Evolutionary conservation across 2,113 vertebrate species (phyloP).

Genomic region (Osmerus eperlanus): DNA sequence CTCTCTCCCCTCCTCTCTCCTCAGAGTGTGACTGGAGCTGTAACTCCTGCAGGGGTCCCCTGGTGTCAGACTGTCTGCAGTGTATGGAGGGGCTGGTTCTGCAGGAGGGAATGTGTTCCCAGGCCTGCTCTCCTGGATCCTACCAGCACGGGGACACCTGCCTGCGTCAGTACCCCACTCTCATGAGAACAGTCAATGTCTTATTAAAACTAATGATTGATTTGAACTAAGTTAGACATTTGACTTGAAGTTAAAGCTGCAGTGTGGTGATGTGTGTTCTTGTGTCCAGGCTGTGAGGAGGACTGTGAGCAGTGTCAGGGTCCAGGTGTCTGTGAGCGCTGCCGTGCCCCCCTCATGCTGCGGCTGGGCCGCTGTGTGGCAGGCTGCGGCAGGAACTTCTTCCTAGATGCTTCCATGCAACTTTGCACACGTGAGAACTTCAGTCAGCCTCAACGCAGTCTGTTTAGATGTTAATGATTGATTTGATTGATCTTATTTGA

Average conservation of each 20-base stretch:
- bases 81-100: constrained; percentile 88
- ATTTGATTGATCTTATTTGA: neutral
- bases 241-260: too few species aligned
- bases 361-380: constrained; percentile 73
- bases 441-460: too few species aligned
- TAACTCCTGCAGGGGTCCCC: constrained; percentile 82
- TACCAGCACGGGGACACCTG: constrained; percentile 78
- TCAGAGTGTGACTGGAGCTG: constrained; percentile 97
- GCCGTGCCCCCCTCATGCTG: constrained; percentile 72
- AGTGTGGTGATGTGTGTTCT: neutral
- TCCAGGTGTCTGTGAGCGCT: constrained; percentile 71
- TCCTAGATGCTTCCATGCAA: constrained; percentile 55
- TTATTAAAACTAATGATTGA: too few species aligned
- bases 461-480: neutral
- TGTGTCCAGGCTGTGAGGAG: constrained; percentile 77
- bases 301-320: constrained; percentile 77
- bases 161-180: constrained; percentile 76
- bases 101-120: constrained; percentile 79
- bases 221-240: too few species aligned
- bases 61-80: constrained; percentile 84
- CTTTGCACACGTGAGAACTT: constrained; percentile 75
- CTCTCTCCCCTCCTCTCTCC: neutral
- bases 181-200: too few species aligned
- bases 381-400: constrained; percentile 71
- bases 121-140: constrained; percentile 73